phyloP scores from a whole-genome alignment of 1,140 invertebrate species.

The Eueides isabella region DNA sequence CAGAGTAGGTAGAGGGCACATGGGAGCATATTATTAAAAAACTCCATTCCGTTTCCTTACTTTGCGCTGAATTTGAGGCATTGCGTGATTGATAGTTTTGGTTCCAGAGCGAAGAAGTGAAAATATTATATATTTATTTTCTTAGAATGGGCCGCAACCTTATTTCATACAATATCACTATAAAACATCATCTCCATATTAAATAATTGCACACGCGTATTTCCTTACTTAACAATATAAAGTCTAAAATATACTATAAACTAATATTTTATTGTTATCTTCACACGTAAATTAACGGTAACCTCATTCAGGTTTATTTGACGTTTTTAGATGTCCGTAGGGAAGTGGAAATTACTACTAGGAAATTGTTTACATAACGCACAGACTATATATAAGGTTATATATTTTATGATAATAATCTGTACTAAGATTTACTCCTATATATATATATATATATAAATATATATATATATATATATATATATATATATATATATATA shows the following conservation, averaged over 20 bases:
- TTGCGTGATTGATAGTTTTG: too few species aligned
- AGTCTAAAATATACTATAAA: not conserved
- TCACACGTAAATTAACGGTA: constrained; percentile 22
- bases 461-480: too few species aligned
- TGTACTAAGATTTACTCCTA: not conserved
- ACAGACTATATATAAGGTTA: not conserved
- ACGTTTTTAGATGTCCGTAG: constrained; percentile 26
- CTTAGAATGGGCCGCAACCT: too few species aligned
- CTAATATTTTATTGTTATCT: constrained; percentile 31
- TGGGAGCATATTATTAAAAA: too few species aligned
- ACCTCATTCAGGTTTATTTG: constrained; percentile 22
- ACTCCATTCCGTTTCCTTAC: too few species aligned
- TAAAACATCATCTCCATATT: not conserved
- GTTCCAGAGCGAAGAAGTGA: too few species aligned
- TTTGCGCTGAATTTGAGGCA: too few species aligned
- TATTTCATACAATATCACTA: too few species aligned
- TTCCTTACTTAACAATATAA: not conserved
- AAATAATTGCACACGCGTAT: not conserved
- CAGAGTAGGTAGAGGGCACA: too few species aligned
- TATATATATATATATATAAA: too few species aligned
- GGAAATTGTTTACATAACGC: constrained; percentile 20
- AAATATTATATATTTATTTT: too few species aligned
- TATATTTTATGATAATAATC: not conserved
- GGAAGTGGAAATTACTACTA: constrained; percentile 14
- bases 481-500: too few species aligned